A percentile compares a stretch with the other conserved stretches of the same genome.
Evolutionary conservation across 2,888 invertebrate species (phyloP).

Genomic region (Lamellibrachia columna): DNA sequence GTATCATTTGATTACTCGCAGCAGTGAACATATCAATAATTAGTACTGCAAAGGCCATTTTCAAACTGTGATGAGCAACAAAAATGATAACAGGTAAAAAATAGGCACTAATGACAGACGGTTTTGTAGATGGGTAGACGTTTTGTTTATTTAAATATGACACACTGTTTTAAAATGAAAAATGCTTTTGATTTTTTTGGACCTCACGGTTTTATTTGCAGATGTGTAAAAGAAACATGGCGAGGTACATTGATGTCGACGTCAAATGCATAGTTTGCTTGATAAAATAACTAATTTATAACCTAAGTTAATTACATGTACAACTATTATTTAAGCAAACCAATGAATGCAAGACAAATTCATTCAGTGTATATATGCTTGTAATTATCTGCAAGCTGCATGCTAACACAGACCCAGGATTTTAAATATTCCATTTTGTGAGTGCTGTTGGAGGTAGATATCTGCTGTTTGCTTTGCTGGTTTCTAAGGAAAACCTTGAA

Average conservation of each 20-base stretch:
- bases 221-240: too few relatives aligned
- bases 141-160: too few relatives aligned
- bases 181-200: too few relatives aligned
- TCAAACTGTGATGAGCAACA: too few relatives aligned
- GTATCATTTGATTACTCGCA: neutral
- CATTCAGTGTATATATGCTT: too few relatives aligned
- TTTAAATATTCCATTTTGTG: neutral
- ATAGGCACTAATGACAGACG: too few relatives aligned
- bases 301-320: neutral
- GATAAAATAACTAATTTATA: neutral
- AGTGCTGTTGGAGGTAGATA: neutral
- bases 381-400: neutral
- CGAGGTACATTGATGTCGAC: neutral
- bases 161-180: too few relatives aligned
- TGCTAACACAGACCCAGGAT: neutral
- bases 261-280: neutral
- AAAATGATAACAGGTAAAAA: too few relatives aligned
- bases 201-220: too few relatives aligned
- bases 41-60: too few relatives aligned
- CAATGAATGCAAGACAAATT: neutral
- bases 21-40: too few relatives aligned
- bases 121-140: too few relatives aligned
- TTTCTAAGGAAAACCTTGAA: neutral
- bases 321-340: neutral
- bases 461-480: neutral